Percentiles rank a stretch among this genome's conserved stretches.
These are phyloP conservation scores for Gryllus longicercus DNA, from an alignment of 2,888 invertebrate genomes.

Conservation along the genomic window DNA sequence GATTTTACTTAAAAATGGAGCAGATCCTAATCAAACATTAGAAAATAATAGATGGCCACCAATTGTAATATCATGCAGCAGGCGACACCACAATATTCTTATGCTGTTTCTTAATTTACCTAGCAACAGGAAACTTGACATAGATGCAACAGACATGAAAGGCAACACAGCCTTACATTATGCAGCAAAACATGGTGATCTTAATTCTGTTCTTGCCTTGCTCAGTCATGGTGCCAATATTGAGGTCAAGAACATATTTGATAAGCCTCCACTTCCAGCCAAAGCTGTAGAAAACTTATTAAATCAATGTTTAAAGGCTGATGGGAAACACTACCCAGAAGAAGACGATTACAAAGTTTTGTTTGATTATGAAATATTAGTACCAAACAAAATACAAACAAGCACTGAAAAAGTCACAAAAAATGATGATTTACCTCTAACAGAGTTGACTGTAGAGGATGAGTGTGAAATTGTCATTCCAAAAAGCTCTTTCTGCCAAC, in stretches of 20 bases:
- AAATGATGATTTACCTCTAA: no score
- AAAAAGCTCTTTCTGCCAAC: no score
- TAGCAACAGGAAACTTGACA: neutral
- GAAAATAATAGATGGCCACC: constrained; percentile 27
- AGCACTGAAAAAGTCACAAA: no score
- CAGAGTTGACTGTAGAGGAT: no score
- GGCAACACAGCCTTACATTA: constrained; percentile 29
- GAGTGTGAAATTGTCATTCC: no score
- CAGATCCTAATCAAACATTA: constrained; percentile 25
- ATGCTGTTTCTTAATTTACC: constrained; percentile 21
- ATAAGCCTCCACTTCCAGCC: constrained; percentile 19
- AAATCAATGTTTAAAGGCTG: constrained; percentile 25
- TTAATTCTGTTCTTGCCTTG: constrained; percentile 19
- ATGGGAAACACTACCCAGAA: constrained; percentile 20
- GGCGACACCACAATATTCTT: constrained; percentile 23
- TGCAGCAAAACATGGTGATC: constrained; percentile 28
- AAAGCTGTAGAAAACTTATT: constrained; percentile 22
- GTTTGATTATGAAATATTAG: constrained; percentile 24
- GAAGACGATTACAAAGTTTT: constrained; percentile 28
- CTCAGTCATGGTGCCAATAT: constrained; percentile 26
- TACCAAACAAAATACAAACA: neutral
- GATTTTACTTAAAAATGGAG: constrained; percentile 22
- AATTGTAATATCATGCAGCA: constrained; percentile 21
- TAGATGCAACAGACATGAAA: constrained; percentile 26
- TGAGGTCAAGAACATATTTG: constrained; percentile 27